Percentiles rank a stretch among this genome's conserved stretches.
Evolutionary conservation across 2,113 vertebrate species (phyloP).

Genomic region (Pteruthius melanotis): DNA sequence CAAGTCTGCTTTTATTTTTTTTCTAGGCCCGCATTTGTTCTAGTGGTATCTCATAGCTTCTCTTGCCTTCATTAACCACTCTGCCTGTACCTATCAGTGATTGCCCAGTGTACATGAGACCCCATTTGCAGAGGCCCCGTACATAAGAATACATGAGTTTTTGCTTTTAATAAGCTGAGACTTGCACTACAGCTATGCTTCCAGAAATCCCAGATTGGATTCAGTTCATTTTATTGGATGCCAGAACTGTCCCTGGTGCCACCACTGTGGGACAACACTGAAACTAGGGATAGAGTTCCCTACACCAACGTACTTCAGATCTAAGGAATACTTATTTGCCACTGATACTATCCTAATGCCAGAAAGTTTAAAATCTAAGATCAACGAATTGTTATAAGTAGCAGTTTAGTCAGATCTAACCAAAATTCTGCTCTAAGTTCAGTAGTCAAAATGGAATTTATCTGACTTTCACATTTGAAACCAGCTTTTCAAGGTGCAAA

Average conservation of each 20-base stretch:
- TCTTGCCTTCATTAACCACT: neutral
- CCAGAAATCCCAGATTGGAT: neutral
- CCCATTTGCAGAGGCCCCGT: neutral
- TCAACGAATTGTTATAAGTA: neutral
- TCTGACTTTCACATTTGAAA: neutral
- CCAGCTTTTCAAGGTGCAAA: neutral
- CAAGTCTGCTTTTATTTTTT: neutral
- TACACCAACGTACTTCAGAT: neutral
- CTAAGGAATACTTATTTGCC: neutral
- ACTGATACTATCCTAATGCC: neutral
- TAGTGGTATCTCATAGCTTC: neutral
- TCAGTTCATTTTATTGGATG: neutral
- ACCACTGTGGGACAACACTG: neutral
- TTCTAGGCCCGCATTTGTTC: neutral
- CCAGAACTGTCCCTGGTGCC: neutral
- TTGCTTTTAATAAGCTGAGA: neutral
- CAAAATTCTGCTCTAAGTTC: neutral
- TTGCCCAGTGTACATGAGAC: neutral
- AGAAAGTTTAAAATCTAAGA: neutral
- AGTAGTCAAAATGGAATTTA: neutral
- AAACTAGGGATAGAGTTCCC: neutral
- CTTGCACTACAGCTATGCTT: neutral
- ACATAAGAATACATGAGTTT: accelerated
- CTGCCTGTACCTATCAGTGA: neutral
- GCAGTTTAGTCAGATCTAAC: neutral